Evolutionary conservation across 2,113 vertebrate species (phyloP).

Genomic region (Silurus meridionalis): DNA sequence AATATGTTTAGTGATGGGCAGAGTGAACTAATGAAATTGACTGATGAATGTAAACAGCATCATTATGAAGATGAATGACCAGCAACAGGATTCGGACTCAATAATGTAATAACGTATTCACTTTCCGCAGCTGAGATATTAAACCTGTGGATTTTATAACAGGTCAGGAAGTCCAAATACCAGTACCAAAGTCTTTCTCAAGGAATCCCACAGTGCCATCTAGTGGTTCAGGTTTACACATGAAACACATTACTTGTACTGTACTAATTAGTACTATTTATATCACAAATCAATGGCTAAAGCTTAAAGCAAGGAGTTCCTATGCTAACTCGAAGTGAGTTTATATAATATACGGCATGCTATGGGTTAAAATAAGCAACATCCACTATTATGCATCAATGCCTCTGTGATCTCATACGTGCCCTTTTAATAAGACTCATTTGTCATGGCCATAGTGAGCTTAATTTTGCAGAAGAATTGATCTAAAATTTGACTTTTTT

Average conservation of each 20-base stretch:
- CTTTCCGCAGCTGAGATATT: slow-evolving; percentile 22
- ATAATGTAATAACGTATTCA: slow-evolving; percentile 31
- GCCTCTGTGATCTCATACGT: neutral
- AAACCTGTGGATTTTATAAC: slow-evolving; percentile 11
- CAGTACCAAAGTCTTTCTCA: neutral
- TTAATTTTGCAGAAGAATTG: neutral
- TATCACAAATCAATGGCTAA: neutral
- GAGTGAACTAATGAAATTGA: slow-evolving; percentile 30
- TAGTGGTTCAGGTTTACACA: slow-evolving; percentile 43
- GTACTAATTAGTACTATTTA: neutral
- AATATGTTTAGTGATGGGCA: neutral
- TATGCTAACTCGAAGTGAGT: neutral
- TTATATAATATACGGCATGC: neutral
- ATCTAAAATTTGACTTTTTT: neutral
- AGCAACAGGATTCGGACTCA: neutral
- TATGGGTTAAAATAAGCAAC: neutral
- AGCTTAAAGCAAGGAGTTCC: neutral
- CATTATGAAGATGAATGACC: slow-evolving; percentile 4
- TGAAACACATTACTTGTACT: neutral
- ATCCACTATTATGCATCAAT: neutral
- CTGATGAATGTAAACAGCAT: slow-evolving; percentile 1
- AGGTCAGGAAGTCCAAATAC: neutral
- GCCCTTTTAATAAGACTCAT: neutral
- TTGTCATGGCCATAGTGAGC: neutral
- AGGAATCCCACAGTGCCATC: slow-evolving; percentile 54